Conservation (phyloP, 1,140 invertebrate species). For the Hyphantria cunea region DNA sequence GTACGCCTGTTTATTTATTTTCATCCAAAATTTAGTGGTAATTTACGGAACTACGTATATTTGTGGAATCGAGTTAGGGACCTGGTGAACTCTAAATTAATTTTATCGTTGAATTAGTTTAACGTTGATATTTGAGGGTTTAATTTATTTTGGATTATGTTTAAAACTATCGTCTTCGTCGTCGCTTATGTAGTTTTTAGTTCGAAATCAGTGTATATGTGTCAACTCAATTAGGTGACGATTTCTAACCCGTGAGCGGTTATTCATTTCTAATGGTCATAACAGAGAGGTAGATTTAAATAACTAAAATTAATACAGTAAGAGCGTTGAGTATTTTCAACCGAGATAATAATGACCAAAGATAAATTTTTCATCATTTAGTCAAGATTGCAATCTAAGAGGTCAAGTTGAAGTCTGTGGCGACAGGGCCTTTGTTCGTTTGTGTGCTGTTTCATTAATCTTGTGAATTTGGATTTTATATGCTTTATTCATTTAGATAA, state of each 20-base stretch:
- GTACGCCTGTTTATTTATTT: constrained; percentile 76
- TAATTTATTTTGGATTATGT: too few relatives aligned
- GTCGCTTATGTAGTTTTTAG: too few relatives aligned
- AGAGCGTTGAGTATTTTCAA: constrained; percentile 36
- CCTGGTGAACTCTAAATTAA: constrained; percentile 20
- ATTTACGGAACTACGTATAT: constrained; percentile 61
- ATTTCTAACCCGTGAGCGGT: too few relatives aligned
- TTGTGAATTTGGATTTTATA: too few relatives aligned
- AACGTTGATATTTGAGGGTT: neutral
- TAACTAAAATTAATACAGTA: constrained; percentile 50
- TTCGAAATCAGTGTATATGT: too few relatives aligned
- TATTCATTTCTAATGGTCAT: too few relatives aligned
- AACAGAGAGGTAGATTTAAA: constrained; percentile 37
- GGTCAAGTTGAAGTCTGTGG: constrained; percentile 23
- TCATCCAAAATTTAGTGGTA: constrained; percentile 65
- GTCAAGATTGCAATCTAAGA: constrained; percentile 20
- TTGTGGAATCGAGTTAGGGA: constrained; percentile 20
- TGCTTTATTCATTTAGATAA: too few relatives aligned
- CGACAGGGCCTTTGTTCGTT: neutral
- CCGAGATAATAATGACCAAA: constrained; percentile 42
- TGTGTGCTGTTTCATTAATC: too few relatives aligned
- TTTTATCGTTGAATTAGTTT: constrained; percentile 9
- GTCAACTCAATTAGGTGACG: too few relatives aligned
- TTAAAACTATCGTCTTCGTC: too few relatives aligned
- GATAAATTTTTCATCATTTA: constrained; percentile 45